Base-by-base conservation (phyloP, 2,797 vertebrate genomes). In the Paguma larvata region DNA sequence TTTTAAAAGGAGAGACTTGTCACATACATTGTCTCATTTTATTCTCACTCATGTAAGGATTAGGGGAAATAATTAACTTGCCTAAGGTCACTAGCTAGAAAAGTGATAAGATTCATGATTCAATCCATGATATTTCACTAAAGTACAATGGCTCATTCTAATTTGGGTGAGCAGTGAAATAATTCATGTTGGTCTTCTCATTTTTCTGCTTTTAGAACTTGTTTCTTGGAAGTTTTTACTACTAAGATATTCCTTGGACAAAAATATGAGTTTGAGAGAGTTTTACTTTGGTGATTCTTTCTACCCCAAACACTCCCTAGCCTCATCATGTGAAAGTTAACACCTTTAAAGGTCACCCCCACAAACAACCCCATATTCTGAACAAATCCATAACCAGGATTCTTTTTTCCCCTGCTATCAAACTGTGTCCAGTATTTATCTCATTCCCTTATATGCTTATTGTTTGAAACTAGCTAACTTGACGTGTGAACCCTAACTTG, bases 41-140 rank as follows among this genome's bases (percentile, higher is more conserved):
- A 53, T 86, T 70, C 30, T 70, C 25, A 72, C 53, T 13, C 51
- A 30, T 23, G 32, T 19, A 94, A 78, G 62, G 89, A 93, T 89
- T 96, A 86, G 70, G 84, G 75, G 85, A 97, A 94, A 91, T 86
- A 97, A 95, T 95, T 85, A 94, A 93, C 38, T 97, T 79, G 79
- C 67, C 73, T 89, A 91, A 93, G 70, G 44, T 95, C 86, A 94
- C 83, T 67, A 32, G 25, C 56, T 41, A 86, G 73, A 80, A 80
- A 95, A 89, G 65, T 86, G 84, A 68, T n/a, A 89, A 75, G 89
- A 96, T 80, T 94, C 63, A 80, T 80, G 48, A 96, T 94, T 96
- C 79, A 51, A 46, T 56, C 34, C 46, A 65, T 89, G 56, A 83
- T 44, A 15, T 78, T 90, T 85, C 78, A 75, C 25, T 75, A n/a